Evolutionary conservation across 2,797 vertebrate species (phyloP).

Genomic region (Anguilla anguilla): DNA sequence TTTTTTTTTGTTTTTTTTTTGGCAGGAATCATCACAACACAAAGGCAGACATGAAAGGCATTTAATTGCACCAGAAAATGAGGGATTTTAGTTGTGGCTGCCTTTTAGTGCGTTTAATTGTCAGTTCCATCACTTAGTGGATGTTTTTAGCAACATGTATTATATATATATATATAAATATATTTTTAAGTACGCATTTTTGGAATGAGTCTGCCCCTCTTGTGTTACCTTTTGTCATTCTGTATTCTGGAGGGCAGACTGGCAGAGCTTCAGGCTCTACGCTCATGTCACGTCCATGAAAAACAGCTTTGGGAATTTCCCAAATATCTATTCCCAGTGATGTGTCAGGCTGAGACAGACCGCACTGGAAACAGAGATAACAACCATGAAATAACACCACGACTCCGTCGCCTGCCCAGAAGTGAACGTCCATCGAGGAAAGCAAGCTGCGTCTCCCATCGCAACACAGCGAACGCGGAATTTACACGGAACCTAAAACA

Average conservation of each 20-base stretch:
- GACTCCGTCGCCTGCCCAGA: not conserved
- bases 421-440: not conserved
- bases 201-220: not conserved
- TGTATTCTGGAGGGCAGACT: not conserved
- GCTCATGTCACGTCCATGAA: not conserved
- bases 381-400: not conserved
- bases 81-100: not conserved
- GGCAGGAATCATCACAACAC: not conserved
- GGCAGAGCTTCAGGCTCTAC: not conserved
- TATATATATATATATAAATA: too few relatives aligned
- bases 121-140: not conserved
- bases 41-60: not conserved
- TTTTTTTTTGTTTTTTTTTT: not conserved
- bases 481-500: not conserved
- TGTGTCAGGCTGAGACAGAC: not conserved
- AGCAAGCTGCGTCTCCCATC: too few relatives aligned
- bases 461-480: not conserved
- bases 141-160: not conserved
- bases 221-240: not conserved
- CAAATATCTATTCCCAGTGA: not conserved
- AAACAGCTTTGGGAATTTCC: not conserved
- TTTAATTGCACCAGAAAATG: not conserved
- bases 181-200: not conserved
- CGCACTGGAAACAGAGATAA: not conserved
- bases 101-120: not conserved